Percentiles rank a stretch among this genome's conserved stretches.
Conservation (phyloP, 2,797 vertebrate genomes). For the Amazona finschi region DNA sequence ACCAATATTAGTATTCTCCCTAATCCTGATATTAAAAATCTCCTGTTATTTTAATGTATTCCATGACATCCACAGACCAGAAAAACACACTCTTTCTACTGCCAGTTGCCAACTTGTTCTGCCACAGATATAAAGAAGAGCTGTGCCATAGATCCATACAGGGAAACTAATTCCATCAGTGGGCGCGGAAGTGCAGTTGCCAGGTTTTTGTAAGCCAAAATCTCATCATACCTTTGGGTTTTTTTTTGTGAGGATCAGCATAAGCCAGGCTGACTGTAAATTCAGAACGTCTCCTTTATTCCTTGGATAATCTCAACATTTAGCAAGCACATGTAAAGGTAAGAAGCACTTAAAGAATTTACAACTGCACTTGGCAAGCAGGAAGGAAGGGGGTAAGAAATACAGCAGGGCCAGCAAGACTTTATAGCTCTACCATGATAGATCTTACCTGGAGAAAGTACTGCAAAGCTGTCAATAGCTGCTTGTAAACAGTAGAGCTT, state of each 20-base stretch:
- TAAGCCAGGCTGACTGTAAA: background rate
- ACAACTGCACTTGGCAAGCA: constrained; percentile 24
- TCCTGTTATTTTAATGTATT: background rate
- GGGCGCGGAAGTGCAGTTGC: background rate
- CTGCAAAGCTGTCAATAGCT: constrained; percentile 66
- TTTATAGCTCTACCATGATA: constrained; percentile 25
- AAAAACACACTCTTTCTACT: background rate
- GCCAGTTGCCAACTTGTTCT: background rate
- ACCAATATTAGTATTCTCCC: background rate
- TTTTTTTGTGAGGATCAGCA: background rate
- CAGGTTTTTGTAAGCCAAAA: constrained; percentile 13
- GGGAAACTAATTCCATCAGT: background rate
- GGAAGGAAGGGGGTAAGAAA: background rate
- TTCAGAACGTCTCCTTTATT: constrained; percentile 7
- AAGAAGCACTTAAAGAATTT: constrained; percentile 30
- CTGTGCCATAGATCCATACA: background rate
- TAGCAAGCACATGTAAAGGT: background rate
- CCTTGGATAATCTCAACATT: background rate
- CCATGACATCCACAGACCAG: background rate
- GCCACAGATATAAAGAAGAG: background rate
- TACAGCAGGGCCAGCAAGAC: constrained; percentile 8
- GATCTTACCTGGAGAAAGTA: constrained; percentile 57
- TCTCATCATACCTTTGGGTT: background rate
- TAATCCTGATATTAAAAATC: background rate
- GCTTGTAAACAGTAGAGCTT: constrained; percentile 61